These are phyloP conservation scores for Daubentonia madagascariensis DNA, from an alignment of 2,113 vertebrate species.

Conservation along the genomic window DNA sequence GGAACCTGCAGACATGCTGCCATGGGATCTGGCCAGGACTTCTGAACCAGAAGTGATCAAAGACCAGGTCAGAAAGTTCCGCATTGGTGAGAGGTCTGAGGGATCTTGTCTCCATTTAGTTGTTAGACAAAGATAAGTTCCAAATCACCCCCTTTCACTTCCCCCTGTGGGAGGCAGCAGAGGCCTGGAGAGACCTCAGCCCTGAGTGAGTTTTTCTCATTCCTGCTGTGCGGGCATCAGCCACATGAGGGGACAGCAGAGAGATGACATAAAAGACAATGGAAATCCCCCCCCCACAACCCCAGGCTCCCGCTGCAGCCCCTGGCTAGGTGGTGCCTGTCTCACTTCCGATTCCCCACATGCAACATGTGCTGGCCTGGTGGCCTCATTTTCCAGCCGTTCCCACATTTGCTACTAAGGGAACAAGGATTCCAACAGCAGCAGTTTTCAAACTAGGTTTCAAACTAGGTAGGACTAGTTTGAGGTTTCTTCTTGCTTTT, in stretches of 20 bases:
- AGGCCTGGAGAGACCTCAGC: not conserved
- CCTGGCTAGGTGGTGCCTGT: not conserved
- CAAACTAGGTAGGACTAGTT: not conserved
- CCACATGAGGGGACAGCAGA: not conserved
- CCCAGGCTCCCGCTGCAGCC: not conserved
- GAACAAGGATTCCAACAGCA: not conserved
- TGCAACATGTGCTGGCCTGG: accelerated
- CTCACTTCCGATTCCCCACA: accelerated
- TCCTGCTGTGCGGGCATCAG: accelerated
- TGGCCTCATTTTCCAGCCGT: not conserved
- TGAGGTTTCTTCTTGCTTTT: not conserved
- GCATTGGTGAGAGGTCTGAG: not conserved
- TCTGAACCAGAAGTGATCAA: not conserved
- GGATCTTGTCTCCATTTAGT: not conserved
- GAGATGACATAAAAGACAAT: accelerated
- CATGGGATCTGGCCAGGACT: not conserved
- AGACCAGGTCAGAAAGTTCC: no score
- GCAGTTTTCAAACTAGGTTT: not conserved
- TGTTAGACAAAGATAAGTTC: not conserved
- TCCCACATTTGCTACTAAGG: not conserved
- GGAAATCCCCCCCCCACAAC: not conserved
- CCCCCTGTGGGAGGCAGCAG: not conserved
- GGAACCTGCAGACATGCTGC: not conserved
- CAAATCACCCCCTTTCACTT: not conserved
- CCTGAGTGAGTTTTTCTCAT: not conserved